A percentile compares a stretch with the other conserved stretches of the same genome.
Evolutionary conservation across 1,140 invertebrate species (phyloP).

Genomic region (Melitaea cinxia): DNA sequence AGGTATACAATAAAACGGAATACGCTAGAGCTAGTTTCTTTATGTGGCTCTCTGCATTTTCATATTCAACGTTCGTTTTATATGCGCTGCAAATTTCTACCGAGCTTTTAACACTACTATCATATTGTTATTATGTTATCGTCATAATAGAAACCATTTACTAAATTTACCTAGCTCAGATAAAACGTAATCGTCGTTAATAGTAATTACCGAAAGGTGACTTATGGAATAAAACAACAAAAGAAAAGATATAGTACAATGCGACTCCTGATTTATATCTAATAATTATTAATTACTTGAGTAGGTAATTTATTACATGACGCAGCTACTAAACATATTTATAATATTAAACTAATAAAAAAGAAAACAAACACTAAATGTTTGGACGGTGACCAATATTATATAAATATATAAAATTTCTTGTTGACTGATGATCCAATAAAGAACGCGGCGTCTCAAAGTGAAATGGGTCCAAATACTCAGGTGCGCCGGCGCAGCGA

Average conservation of each 20-base stretch:
- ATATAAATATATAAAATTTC: constrained; percentile 49
- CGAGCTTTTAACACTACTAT: not conserved
- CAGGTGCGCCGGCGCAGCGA: constrained; percentile 61
- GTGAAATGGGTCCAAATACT: constrained; percentile 73
- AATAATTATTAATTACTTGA: too few relatives aligned
- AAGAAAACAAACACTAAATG: constrained; percentile 14
- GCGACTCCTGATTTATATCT: too few relatives aligned
- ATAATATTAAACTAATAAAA: too few relatives aligned
- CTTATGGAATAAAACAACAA: too few relatives aligned
- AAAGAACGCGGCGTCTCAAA: constrained; percentile 69
- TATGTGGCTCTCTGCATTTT: constrained; percentile 21
- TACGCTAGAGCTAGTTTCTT: constrained; percentile 26
- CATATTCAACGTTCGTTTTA: constrained; percentile 10
- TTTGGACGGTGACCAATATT: constrained; percentile 41
- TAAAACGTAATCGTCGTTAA: too few relatives aligned
- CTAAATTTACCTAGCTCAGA: too few relatives aligned
- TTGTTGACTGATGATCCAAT: constrained; percentile 61
- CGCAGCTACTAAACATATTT: not conserved
- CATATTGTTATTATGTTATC: not conserved
- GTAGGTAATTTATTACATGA: not conserved
- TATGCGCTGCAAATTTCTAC: not conserved
- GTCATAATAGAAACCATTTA: too few relatives aligned
- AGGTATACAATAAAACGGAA: constrained; percentile 33
- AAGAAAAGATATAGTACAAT: too few relatives aligned
- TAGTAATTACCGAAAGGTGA: too few relatives aligned